These are phyloP conservation scores for Graptemys geographica DNA, from an alignment of 2,797 vertebrate genomes.

Conservation along the genomic window DNA sequence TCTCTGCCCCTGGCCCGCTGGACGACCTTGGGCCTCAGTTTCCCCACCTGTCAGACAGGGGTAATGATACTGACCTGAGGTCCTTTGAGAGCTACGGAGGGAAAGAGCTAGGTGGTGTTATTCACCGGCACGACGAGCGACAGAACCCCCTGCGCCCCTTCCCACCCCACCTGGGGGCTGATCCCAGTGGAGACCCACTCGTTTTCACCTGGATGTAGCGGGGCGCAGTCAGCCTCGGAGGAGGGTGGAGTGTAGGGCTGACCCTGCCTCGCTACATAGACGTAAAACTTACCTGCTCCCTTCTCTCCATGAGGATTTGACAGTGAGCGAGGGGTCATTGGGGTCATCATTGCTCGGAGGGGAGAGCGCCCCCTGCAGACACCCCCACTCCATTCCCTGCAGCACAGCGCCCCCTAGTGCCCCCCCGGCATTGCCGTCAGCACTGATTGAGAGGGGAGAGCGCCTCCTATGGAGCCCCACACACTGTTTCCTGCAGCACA, in stretches of 20 bases:
- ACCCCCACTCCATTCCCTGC: no score
- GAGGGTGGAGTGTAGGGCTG: not conserved
- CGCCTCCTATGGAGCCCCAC: no score
- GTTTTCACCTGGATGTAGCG: not conserved
- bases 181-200: not conserved
- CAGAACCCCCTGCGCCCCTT: not conserved
- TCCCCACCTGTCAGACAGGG: not conserved
- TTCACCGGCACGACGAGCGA: rapidly evolving
- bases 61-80: not conserved
- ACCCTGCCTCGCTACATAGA: no score
- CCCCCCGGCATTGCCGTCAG: no score
- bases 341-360: no score
- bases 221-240: not conserved
- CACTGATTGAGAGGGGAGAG: no score
- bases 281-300: no score
- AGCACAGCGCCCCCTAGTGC: not conserved
- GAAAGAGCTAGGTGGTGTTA: not conserved
- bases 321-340: no score
- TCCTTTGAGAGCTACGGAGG: not conserved
- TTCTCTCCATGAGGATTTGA: no score
- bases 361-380: no score
- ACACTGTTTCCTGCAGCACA: no score
- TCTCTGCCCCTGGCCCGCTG: not conserved
- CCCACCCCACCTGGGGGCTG: not conserved
- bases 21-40: not conserved